These are phyloP conservation scores for Glaucopsyche alexis DNA, from an alignment of 2,888 invertebrate genomes.

Conservation along the genomic window DNA sequence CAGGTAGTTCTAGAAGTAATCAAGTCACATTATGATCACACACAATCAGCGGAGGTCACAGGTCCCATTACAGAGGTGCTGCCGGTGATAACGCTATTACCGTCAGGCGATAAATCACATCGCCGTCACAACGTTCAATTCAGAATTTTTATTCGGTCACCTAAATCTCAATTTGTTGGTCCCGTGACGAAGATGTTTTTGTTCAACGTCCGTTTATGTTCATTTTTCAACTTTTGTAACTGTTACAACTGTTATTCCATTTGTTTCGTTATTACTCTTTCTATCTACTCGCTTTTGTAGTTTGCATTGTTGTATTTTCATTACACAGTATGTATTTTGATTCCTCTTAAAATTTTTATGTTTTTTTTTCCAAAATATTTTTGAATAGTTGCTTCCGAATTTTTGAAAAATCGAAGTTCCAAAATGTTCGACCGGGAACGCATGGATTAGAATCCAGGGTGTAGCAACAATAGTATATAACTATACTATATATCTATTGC, in stretches of 20 bases:
- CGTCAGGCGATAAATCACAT: slow-evolving; percentile 55
- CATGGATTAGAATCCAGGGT: too few species aligned
- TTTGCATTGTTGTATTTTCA: neutral
- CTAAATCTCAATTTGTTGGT: slow-evolving; percentile 43
- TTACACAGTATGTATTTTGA: neutral
- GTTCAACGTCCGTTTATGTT: slow-evolving; percentile 9
- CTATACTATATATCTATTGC: too few species aligned
- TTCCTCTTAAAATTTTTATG: neutral
- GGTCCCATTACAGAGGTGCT: slow-evolving; percentile 48
- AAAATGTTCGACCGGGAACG: too few species aligned
- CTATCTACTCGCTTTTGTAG: neutral
- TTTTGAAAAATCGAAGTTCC: too few species aligned
- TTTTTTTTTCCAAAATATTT: too few species aligned
- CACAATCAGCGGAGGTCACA: slow-evolving; percentile 41
- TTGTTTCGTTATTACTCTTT: neutral
- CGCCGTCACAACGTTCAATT: slow-evolving; percentile 50
- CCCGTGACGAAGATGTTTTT: slow-evolving; percentile 37
- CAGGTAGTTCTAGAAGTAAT: slow-evolving; percentile 22
- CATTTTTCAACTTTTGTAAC: slow-evolving; percentile 23
- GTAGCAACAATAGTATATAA: too few species aligned
- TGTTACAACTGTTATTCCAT: neutral
- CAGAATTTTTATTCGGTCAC: slow-evolving; percentile 50
- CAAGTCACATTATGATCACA: slow-evolving; percentile 37
- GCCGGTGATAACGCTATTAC: slow-evolving; percentile 49
- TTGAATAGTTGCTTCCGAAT: too few species aligned